A percentile compares a stretch with the other conserved stretches of the same genome.
Conservation (phyloP, 2,888 invertebrate genomes). For the Palloptera scutellata region DNA sequence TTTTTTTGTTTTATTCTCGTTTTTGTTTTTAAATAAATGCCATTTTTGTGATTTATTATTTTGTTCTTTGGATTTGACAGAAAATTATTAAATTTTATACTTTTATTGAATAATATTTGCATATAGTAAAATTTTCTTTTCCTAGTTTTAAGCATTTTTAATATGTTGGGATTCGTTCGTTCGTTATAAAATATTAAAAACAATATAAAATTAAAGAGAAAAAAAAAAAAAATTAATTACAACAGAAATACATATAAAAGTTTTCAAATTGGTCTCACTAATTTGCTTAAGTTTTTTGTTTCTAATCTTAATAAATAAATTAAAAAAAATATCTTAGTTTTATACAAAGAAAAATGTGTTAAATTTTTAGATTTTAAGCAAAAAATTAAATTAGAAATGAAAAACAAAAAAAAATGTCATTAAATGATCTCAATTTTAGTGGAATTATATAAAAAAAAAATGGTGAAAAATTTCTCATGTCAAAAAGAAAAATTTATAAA, state of each 20-base stretch:
- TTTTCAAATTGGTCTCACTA: constrained; percentile 64
- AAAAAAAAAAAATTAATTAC: constrained; percentile 2
- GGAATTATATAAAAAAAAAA: neutral
- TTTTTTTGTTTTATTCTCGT: too few relatives aligned
- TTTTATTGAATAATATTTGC: too few relatives aligned
- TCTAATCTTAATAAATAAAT: constrained; percentile 35
- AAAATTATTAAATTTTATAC: neutral
- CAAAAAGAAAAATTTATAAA: too few relatives aligned
- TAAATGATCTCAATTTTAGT: constrained; percentile 28
- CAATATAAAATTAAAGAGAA: constrained; percentile 6
- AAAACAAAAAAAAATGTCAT: constrained; percentile 22
- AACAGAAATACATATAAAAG: constrained; percentile 29
- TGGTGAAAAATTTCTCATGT: neutral
- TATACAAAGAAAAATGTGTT: constrained; percentile 37
- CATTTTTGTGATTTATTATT: constrained; percentile 4
- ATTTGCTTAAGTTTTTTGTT: constrained; percentile 37
- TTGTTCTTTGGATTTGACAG: neutral
- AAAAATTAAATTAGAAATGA: constrained; percentile 19
- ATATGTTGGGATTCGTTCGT: too few relatives aligned
- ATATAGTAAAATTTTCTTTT: too few relatives aligned
- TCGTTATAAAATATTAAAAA: too few relatives aligned
- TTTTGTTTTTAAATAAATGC: neutral
- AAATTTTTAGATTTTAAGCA: constrained; percentile 18
- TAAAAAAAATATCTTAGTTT: constrained; percentile 34
- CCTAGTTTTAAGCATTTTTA: too few relatives aligned